Percentiles rank a stretch among this genome's conserved stretches.
phyloP scores from a whole-genome alignment of 2,113 vertebrate genomes.

The Nymphicus hollandicus region DNA sequence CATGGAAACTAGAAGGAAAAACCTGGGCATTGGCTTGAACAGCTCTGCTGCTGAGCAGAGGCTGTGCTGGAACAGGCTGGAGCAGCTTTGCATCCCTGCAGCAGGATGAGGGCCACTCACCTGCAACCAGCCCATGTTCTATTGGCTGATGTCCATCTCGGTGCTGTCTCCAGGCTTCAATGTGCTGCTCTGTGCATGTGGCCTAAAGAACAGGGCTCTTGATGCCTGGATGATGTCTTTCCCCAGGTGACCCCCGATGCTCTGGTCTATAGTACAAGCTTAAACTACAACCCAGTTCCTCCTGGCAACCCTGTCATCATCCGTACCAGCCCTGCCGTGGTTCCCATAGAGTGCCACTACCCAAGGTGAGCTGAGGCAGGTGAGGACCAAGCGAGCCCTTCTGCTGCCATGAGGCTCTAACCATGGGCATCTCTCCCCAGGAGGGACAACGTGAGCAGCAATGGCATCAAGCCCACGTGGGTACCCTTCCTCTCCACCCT shows the following conservation, averaged over 20 bases:
- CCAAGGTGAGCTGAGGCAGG: not conserved
- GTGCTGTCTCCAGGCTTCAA: not conserved
- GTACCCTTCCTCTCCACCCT: not conserved
- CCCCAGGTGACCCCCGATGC: constrained; percentile 50
- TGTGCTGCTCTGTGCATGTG: not conserved
- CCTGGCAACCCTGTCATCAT: constrained; percentile 1
- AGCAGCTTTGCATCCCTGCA: not conserved
- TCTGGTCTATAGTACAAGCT: constrained; percentile 59
- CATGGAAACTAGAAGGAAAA: not conserved
- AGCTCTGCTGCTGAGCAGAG: not conserved
- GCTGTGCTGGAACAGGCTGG: not conserved
- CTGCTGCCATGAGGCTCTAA: not conserved
- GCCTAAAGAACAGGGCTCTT: not conserved
- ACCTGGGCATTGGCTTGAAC: not conserved
- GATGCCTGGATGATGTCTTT: not conserved
- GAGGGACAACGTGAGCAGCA: constrained; percentile 21
- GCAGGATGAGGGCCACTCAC: accelerated
- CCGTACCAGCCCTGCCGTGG: constrained; percentile 13
- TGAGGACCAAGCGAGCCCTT: too few relatives aligned
- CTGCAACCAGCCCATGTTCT: not conserved
- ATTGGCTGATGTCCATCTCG: not conserved
- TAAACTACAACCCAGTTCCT: constrained; percentile 56
- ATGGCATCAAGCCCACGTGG: constrained; percentile 6
- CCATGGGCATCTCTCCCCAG: not conserved
- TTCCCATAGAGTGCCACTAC: constrained; percentile 63